Conservation (phyloP, 2,888 invertebrate genomes). For the Sminthurides aquaticus region DNA sequence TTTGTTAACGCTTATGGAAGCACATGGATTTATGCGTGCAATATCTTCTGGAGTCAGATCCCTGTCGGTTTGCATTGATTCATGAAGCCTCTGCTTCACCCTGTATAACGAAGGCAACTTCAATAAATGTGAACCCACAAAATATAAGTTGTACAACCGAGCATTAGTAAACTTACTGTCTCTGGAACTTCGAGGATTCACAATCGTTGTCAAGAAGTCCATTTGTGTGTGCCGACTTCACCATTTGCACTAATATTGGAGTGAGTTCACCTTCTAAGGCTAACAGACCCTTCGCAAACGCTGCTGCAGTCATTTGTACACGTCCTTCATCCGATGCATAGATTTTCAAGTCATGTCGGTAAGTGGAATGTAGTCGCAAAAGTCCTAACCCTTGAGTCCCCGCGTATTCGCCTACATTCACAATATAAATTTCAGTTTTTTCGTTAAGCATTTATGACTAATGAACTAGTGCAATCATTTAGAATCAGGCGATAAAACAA, state of each 20-base stretch:
- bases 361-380: conserved; percentile 91
- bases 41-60: conserved; percentile 79
- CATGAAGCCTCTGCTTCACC: conserved; percentile 90
- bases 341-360: conserved; percentile 97
- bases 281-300: conserved; percentile 95
- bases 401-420: conserved; percentile 61
- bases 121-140: not conserved
- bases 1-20: conserved; percentile 80
- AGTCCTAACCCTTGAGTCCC: conserved; percentile 93
- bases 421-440: no score
- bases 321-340: conserved; percentile 99
- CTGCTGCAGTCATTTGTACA: conserved; percentile 99
- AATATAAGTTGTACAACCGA: no score
- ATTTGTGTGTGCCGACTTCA: conserved; percentile 98
- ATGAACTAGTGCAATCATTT: not conserved
- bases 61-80: conserved; percentile 80
- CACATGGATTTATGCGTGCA: conserved; percentile 81
- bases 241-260: conserved; percentile 98
- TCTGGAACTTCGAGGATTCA: conserved; percentile 90
- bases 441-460: no score
- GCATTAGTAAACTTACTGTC: conserved; percentile 70
- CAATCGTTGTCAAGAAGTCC: conserved; percentile 94
- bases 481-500: not conserved
- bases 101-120: conserved; percentile 50
- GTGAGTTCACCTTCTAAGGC: conserved; percentile 97